Percentiles rank a stretch among this genome's conserved stretches.
Conservation (phyloP, 2,888 invertebrate species). For the Euproctis similis region DNA sequence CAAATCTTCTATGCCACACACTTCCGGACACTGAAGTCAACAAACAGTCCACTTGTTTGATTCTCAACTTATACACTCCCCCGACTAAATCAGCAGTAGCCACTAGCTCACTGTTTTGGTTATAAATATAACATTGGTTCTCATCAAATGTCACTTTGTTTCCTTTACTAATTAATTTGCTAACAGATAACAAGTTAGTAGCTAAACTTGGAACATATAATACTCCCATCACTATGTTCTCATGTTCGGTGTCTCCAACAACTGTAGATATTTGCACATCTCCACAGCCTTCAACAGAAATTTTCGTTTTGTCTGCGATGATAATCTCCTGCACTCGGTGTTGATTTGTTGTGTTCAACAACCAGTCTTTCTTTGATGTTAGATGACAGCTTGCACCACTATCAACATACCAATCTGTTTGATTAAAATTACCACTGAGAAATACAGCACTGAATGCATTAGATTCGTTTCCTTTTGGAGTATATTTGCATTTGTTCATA, state of each 20-base stretch:
- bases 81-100: background rate
- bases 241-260: background rate
- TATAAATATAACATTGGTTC: background rate
- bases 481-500: too few species aligned
- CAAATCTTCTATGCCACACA: background rate
- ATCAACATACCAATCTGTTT: constrained; percentile 7
- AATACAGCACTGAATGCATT: too few species aligned
- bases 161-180: background rate
- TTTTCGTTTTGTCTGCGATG: background rate
- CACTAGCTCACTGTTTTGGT: background rate
- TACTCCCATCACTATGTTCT: background rate
- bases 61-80: background rate
- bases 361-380: background rate
- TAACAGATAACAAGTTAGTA: background rate
- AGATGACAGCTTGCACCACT: constrained; percentile 7
- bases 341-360: background rate
- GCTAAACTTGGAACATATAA: background rate
- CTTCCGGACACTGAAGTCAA: background rate
- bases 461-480: too few species aligned
- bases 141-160: background rate
- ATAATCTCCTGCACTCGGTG: background rate
- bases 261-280: background rate
- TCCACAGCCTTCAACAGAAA: background rate
- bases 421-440: too few species aligned
- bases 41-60: background rate